Evolutionary conservation across 2,888 invertebrate species (phyloP), one percentile per base, ranked within the genome.

Genomic region (Melikaiella ostensackeni): DNA sequence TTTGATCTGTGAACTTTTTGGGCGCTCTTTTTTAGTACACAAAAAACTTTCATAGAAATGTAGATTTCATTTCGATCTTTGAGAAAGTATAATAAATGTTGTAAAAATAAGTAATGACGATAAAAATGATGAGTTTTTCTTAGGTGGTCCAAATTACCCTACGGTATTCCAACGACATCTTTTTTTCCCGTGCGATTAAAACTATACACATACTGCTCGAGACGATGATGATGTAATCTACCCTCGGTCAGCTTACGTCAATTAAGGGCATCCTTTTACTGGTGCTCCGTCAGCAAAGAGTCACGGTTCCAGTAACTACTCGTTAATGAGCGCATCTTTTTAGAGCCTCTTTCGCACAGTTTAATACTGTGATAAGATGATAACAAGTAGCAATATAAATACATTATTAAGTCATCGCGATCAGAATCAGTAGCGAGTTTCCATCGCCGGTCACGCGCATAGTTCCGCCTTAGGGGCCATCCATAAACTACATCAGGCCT

Each of bases 231-330:
- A 66, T 66, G 46, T 66, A 66, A 66, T 66, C 66, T 66, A 66
- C 46, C 66, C 70, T 70, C 50, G 70, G 70, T 70, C 70, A 70
- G 70, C 70, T 46, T 70, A 50, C 70, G 30, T 70, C 70, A 70
- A 70, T 70, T 70, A 70, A 70, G 70, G 70, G 70, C 70, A 70
- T 70, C 70, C 70, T 70, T 70, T 70, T 70, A 70, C n/a, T 70
- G 50, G n/a, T 70, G 50, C 70, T 70, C 66, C 50, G 70, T 70
- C 70, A 70, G 70, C 50, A 70, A 70, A 70, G 70, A 70, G 70
- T 70, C 70, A 70, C 70, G 70, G 70, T 70, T 70, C 50, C 70
- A 70, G 70, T 70, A 70, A 70, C 70, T 50, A 70, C 50, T 70
- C 70, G n/a, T 70, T 70, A 70, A 70, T 66, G 50, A 70, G 70